Evolutionary conservation across 2,797 vertebrate species (phyloP).

Genomic region (Euthynnus affinis): DNA sequence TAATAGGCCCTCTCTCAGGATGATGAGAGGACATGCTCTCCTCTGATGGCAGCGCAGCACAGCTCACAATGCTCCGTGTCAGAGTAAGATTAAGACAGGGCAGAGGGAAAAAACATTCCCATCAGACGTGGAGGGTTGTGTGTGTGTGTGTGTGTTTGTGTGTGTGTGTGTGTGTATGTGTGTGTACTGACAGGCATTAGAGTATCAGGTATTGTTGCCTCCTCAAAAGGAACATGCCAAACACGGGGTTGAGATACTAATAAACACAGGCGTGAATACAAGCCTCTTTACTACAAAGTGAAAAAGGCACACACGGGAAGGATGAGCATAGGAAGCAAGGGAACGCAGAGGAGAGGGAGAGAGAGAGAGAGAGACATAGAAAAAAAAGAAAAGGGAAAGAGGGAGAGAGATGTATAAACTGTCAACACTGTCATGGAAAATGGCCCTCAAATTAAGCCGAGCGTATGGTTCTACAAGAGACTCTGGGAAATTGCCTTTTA

Average conservation of each 20-base stretch:
- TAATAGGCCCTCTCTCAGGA: conserved; percentile 84
- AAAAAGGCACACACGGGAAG: conserved; percentile 42
- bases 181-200: conserved; percentile 81
- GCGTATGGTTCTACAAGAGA: conserved; percentile 83
- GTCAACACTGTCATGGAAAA: conserved; percentile 89
- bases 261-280: conserved; percentile 86
- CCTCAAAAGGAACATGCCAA: conserved; percentile 84
- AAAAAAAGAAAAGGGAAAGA: conserved; percentile 43
- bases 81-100: conserved; percentile 86
- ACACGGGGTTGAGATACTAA: conserved; percentile 85
- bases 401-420: conserved; percentile 87
- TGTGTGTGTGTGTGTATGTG: conserved; percentile 44
- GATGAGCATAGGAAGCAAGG: conserved; percentile 61
- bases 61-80: conserved; percentile 80
- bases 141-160: conserved; percentile 24
- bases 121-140: conserved; percentile 57
- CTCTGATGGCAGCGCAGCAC: conserved; percentile 84
- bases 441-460: conserved; percentile 88
- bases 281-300: conserved; percentile 79
- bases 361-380: conserved; percentile 46
- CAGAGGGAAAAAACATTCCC: conserved; percentile 80
- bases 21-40: conserved; percentile 85
- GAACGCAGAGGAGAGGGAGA: conserved; percentile 37
- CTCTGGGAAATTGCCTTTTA: conserved; percentile 89
- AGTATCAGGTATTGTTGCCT: conserved; percentile 85